Conservation (phyloP, 1,140 invertebrate genomes). For the Caenorhabditis inopinata region DNA sequence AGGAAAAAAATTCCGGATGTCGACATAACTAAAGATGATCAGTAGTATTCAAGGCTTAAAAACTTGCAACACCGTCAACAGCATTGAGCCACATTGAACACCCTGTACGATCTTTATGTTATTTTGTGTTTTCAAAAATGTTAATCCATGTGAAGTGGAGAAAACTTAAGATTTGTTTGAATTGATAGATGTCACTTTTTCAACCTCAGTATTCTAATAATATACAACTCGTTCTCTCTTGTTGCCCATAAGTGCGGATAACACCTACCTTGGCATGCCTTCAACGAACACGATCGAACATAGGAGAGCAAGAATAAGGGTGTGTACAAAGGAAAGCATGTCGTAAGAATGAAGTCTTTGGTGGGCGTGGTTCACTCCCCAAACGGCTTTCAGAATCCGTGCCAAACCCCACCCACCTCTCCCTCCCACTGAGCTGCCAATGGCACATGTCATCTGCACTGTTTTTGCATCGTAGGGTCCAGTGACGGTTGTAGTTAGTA, state of each 20-base stretch:
- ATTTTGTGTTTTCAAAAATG: too few relatives aligned
- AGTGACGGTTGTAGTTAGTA: background rate
- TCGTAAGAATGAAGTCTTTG: constrained; percentile 30
- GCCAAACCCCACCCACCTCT: background rate
- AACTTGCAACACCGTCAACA: too few relatives aligned
- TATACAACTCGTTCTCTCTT: background rate
- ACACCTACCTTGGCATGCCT: constrained; percentile 30
- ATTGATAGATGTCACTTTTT: too few relatives aligned
- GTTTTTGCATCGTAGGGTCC: constrained; percentile 6
- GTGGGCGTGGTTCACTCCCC: background rate
- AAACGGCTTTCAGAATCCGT: background rate
- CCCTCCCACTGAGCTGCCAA: background rate
- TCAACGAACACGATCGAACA: constrained; percentile 35
- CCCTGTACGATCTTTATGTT: too few relatives aligned
- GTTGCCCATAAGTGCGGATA: background rate
- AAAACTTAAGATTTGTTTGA: too few relatives aligned
- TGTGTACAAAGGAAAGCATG: constrained; percentile 22
- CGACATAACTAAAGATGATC: too few relatives aligned
- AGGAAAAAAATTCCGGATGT: too few relatives aligned
- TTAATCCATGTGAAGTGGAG: too few relatives aligned
- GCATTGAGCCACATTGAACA: too few relatives aligned
- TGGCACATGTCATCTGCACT: constrained; percentile 29
- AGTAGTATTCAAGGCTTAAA: too few relatives aligned
- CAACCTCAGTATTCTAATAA: background rate
- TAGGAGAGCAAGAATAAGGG: constrained; percentile 35